Evolutionary conservation across 2,797 vertebrate genomes (phyloP).

Genomic region (Euphonia xanthogaster): DNA sequence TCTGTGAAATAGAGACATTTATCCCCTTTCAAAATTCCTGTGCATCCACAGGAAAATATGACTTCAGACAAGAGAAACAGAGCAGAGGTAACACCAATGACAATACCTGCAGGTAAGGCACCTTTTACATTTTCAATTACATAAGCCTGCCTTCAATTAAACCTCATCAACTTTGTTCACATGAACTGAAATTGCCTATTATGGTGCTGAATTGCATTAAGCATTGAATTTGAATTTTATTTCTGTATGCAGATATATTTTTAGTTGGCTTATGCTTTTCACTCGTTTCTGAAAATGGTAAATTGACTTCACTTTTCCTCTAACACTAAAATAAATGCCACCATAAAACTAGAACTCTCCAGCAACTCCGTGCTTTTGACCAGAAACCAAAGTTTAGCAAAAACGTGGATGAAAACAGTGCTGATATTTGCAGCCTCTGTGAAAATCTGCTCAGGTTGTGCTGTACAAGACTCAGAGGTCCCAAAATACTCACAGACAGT

Average conservation of each 20-base stretch:
- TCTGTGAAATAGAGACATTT: background rate
- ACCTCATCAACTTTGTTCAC: background rate
- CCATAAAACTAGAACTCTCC: background rate
- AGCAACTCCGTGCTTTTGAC: background rate
- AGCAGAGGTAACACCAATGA: background rate
- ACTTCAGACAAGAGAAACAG: background rate
- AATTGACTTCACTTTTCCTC: background rate
- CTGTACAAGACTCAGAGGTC: background rate
- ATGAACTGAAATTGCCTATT: constrained; percentile 35
- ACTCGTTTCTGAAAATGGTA: background rate
- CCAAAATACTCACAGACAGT: background rate
- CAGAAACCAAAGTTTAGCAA: background rate
- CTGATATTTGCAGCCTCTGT: background rate
- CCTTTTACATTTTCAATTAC: background rate
- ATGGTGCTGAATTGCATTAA: constrained; percentile 29
- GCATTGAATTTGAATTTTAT: constrained; percentile 8
- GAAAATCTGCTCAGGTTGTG: background rate
- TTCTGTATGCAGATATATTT: constrained; percentile 18
- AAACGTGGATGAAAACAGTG: background rate
- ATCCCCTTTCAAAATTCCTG: background rate
- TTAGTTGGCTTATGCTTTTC: constrained; percentile 17
- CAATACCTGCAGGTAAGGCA: background rate
- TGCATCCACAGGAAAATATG: background rate
- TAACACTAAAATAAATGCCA: constrained; percentile 6
- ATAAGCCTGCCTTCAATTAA: constrained; percentile 10